Base-by-base conservation (phyloP, 2,113 vertebrate genomes). In the Lampris megalopsis region DNA sequence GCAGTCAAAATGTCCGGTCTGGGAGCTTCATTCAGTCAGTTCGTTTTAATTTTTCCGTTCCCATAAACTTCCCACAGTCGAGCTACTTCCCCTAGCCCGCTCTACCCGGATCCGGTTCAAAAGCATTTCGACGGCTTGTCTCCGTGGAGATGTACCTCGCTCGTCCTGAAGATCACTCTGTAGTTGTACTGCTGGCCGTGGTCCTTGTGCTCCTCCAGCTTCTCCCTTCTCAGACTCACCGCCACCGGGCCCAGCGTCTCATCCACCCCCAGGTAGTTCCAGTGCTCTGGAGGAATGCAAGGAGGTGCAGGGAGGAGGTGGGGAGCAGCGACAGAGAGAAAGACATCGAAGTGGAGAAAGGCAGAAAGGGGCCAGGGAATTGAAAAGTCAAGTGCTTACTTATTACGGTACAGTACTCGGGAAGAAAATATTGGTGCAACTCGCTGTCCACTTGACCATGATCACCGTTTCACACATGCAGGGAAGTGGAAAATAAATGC, bases 261-360 rank as follows among this genome's bases (percentile, higher is more conserved):
- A 89, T 99, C 98, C 35, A 97, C 95, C 5, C 98, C 98, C 89
- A 99, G 96, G 89, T 99, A 99, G 92, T 98, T 99, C 97, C 97
- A 99, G 92, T 99, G 97, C 91, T 99, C 97, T 99, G 93, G 66
- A 49, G 49, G 57, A n/a, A 36, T 49, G 49, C 24, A 58, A 24
- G 65, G 6, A 71, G 68, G 42, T 42, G 75, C 63, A 56, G 11
- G n/a, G 52, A 50, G 1, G 24, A 3, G n/a, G 65, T 63, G 68
- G 50, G 4, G 66, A 5, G 56, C 6, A 68, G 4, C 9, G 5
- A 53, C 8, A 40, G 9, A 45, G 35, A 70, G 43, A 54, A 52
- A 73, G 10, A n/a, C 10, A 71, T 7, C 5, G 24, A 50, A 24
- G 6, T 60, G 13, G 6, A 47, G 13, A 61, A 8, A 58, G 9